phyloP scores from a whole-genome alignment of 2,888 invertebrate species.

The Xanthorhoe spadicearia region DNA sequence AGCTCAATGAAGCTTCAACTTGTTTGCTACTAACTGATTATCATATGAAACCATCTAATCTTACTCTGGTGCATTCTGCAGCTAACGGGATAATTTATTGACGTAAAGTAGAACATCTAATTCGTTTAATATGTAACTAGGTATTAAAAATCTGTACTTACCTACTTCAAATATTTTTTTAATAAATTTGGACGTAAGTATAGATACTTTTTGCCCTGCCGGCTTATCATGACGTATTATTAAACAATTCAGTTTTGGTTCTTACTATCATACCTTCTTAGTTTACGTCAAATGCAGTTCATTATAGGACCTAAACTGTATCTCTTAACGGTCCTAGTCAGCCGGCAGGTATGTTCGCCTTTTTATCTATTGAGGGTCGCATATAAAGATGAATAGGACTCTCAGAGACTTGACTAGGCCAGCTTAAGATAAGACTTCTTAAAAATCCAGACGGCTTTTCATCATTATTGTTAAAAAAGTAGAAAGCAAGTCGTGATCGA shows the following conservation, averaged over 20 bases:
- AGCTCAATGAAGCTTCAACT: conserved; percentile 16
- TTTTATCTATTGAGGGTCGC: too few species aligned
- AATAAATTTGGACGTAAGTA: too few species aligned
- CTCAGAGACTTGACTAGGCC: not conserved
- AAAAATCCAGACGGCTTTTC: conserved; percentile 16
- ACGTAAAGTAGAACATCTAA: not conserved
- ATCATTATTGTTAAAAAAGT: conserved; percentile 51
- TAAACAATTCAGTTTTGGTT: too few species aligned
- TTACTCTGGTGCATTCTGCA: not conserved
- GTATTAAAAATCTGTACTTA: not conserved
- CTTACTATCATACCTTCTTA: too few species aligned
- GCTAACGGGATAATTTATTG: not conserved
- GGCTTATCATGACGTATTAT: too few species aligned
- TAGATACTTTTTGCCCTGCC: too few species aligned
- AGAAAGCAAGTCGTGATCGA: conserved; percentile 78
- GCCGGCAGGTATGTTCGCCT: too few species aligned
- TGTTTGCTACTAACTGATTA: conserved; percentile 14
- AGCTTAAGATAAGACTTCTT: conserved; percentile 4
- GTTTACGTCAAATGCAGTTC: too few species aligned
- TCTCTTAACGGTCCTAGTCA: too few species aligned
- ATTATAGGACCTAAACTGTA: too few species aligned
- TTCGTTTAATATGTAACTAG: not conserved
- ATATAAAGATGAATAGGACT: too few species aligned
- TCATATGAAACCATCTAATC: not conserved
- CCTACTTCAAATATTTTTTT: too few species aligned